These are phyloP conservation scores for Chauna torquata DNA, from an alignment of 2,113 vertebrate genomes.

Conservation along the genomic window DNA sequence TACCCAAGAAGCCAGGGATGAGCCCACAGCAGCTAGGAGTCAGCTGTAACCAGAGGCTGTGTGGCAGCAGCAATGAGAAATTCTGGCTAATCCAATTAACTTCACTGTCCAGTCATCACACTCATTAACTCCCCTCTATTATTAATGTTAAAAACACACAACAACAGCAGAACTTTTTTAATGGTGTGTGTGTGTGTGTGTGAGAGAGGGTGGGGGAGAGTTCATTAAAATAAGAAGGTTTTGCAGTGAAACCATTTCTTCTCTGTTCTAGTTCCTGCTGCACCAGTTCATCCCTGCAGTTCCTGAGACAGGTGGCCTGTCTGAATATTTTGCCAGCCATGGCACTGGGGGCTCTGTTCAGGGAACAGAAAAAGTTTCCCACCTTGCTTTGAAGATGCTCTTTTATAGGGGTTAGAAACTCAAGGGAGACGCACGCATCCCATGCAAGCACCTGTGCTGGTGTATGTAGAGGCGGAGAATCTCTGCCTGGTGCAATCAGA, in stretches of 20 bases:
- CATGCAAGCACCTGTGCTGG: rapidly evolving
- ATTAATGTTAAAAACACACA: not conserved
- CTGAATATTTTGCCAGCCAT: rapidly evolving
- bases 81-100: not conserved
- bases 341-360: not conserved
- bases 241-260: not conserved
- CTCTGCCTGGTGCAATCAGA: not conserved
- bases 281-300: not conserved
- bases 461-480: not conserved
- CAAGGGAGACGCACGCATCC: not conserved
- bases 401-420: not conserved
- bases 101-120: not conserved
- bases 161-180: not conserved
- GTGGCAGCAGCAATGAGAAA: not conserved
- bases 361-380: not conserved
- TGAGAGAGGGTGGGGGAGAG: too few species aligned
- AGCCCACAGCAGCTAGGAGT: not conserved
- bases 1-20: not conserved
- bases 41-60: not conserved
- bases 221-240: not conserved
- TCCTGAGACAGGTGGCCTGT: not conserved
- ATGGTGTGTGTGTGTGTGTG: too few species aligned
- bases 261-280: not conserved
- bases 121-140: not conserved
- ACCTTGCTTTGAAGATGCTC: not conserved